Evolutionary conservation across 2,113 vertebrate genomes (phyloP).

Genomic region (Stegastes partitus): DNA sequence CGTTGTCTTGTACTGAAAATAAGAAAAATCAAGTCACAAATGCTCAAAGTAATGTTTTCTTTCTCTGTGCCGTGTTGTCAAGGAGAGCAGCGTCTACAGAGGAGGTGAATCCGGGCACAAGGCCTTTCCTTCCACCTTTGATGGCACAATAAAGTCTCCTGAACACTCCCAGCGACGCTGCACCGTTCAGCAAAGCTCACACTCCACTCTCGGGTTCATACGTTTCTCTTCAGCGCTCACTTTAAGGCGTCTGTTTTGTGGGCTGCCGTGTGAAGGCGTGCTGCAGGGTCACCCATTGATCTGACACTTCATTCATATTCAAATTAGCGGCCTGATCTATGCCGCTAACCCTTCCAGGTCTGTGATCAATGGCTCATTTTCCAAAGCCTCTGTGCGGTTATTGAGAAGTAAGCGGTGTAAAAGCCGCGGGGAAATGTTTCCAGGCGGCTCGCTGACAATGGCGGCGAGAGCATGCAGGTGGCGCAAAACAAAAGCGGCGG

Average conservation of each 20-base stretch:
- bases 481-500: constrained; percentile 39
- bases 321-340: constrained; percentile 48
- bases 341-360: constrained; percentile 15
- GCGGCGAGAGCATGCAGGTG: constrained; percentile 34
- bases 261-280: constrained; percentile 3
- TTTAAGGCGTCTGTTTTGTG: background rate
- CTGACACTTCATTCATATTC: constrained; percentile 62
- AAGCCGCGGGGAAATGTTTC: constrained; percentile 22
- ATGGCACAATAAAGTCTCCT: too few species aligned
- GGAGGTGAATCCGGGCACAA: too few species aligned
- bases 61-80: background rate
- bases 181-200: background rate
- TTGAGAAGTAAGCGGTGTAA: constrained; percentile 29
- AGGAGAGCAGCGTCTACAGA: too few species aligned
- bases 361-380: constrained; percentile 52
- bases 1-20: background rate
- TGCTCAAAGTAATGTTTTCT: background rate
- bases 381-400: constrained; percentile 27
- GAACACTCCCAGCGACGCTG: too few species aligned
- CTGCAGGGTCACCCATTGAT: constrained; percentile 50
- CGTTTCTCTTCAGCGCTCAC: too few species aligned
- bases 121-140: too few species aligned
- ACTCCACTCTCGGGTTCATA: background rate
- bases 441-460: constrained; percentile 27
- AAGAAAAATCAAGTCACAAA: background rate